Evolutionary conservation across 2,888 invertebrate genomes (phyloP).

Genomic region (Stramonita haemastoma): DNA sequence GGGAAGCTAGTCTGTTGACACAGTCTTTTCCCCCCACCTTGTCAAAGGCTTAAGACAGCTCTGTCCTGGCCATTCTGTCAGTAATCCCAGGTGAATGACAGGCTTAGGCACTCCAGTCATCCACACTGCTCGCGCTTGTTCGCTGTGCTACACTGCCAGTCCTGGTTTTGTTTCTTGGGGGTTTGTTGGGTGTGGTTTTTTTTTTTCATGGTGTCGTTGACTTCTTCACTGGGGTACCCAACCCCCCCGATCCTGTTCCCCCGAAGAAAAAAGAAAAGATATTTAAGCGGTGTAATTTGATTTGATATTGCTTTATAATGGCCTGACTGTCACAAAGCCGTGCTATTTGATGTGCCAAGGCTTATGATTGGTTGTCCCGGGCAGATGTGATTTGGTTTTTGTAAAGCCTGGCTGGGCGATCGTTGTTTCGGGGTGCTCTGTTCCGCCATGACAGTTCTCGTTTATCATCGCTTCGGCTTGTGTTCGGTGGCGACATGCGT

Average conservation of each 20-base stretch:
- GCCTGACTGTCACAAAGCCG: not conserved
- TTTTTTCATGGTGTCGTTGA: not conserved
- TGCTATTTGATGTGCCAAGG: not conserved
- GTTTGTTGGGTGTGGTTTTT: too few relatives aligned
- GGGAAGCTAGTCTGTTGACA: too few relatives aligned
- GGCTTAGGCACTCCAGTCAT: not conserved
- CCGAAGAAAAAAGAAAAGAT: not conserved
- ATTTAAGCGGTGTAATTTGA: not conserved
- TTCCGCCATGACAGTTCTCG: not conserved
- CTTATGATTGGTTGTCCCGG: not conserved
- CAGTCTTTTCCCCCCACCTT: not conserved
- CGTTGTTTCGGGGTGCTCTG: not conserved
- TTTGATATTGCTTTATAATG: not conserved
- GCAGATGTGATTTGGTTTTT: not conserved
- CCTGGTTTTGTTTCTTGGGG: too few relatives aligned
- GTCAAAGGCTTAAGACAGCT: not conserved
- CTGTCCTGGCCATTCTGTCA: not conserved
- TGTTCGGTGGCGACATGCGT: not conserved
- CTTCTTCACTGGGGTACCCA: not conserved
- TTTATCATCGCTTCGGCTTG: not conserved
- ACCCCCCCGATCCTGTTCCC: not conserved
- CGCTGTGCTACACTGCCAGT: too few relatives aligned
- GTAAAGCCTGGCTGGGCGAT: not conserved
- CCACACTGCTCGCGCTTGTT: not conserved
- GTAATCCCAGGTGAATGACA: not conserved